Evolutionary conservation across 2,797 vertebrate genomes (phyloP), one percentile per base, ranked within the genome.

Genomic region (Lateolabrax maculatus): DNA sequence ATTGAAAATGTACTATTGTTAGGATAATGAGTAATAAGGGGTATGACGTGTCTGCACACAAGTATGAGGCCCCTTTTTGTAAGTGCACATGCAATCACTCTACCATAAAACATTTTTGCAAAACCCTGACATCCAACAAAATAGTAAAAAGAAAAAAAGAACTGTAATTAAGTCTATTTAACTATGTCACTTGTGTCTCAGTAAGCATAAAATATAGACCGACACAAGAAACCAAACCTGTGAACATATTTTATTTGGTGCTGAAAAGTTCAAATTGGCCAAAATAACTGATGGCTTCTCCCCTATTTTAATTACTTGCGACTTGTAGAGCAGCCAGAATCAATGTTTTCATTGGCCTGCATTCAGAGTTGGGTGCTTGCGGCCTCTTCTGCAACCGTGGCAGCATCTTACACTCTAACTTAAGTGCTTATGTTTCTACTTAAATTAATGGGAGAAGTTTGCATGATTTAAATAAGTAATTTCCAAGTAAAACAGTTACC

Each of bases 271-370:
- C 41, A 77, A 56, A 77, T 75, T 66, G 23, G 73, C 71, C 69
- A 81, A 84, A 90, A 73, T 67, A 88, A 84, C 64, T 60, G 39
- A 83, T 64, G 53, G 71, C 60, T 66, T 84, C 79, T 74, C 75
- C 63, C 68, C 72, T 67, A 76, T 84, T 88, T 74, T 89, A 88
- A 89, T 89, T 80, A 83, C 69, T 29, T 71, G 68, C 23, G 66
- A 81, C 66, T 61, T 77, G 77, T 56, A 29, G 46, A 63, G 73
- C 52, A 62, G 87, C 86, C 84, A 91, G 75, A 87, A 82, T 71
- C 72, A 83, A 89, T 83, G 79, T 89, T 93, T 90, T 87, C 66
- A 31, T 79, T 91, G 85, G 90, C 84, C 53, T 23, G 37, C 11
- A 18, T 39, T 86, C 64, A 82, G 77, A 77, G 29, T 36, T 37